phyloP scores from a whole-genome alignment of 2,113 vertebrate genomes.

The Sphyrna mokarran region DNA sequence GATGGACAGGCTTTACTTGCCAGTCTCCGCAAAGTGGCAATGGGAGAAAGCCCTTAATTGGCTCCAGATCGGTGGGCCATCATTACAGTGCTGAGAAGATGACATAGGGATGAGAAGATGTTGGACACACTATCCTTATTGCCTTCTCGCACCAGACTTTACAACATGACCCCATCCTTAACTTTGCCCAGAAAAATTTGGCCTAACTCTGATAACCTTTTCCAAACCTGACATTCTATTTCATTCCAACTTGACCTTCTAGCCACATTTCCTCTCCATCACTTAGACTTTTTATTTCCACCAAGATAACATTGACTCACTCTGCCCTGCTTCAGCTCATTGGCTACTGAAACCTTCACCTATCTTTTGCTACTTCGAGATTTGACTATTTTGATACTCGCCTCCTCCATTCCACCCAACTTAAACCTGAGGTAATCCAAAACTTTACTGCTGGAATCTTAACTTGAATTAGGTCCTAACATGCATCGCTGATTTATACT shows the following conservation, averaged over 20 bases:
- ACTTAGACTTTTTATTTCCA: not conserved
- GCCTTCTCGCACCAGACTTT: no score
- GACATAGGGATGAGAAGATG: no score
- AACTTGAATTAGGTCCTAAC: no score
- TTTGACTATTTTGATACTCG: not conserved
- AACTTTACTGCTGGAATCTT: not conserved
- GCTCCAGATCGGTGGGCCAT: no score
- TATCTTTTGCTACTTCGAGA: not conserved
- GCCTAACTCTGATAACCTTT: not conserved
- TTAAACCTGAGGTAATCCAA: not conserved
- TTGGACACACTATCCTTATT: no score
- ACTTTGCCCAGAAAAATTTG: not conserved
- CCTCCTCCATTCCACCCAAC: not conserved
- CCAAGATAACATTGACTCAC: not conserved
- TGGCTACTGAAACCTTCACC: not conserved
- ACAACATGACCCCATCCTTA: no score
- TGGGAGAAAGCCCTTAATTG: no score
- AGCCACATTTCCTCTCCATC: not conserved
- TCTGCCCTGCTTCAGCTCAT: not conserved
- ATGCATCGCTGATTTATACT: not conserved
- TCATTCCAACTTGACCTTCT: not conserved
- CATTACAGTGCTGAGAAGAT: no score
- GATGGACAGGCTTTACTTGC: no score
- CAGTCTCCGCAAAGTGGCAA: no score
- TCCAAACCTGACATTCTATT: not conserved